Conservation (phyloP, 1,140 invertebrate species). For the Pseudomyrmex concolor region DNA sequence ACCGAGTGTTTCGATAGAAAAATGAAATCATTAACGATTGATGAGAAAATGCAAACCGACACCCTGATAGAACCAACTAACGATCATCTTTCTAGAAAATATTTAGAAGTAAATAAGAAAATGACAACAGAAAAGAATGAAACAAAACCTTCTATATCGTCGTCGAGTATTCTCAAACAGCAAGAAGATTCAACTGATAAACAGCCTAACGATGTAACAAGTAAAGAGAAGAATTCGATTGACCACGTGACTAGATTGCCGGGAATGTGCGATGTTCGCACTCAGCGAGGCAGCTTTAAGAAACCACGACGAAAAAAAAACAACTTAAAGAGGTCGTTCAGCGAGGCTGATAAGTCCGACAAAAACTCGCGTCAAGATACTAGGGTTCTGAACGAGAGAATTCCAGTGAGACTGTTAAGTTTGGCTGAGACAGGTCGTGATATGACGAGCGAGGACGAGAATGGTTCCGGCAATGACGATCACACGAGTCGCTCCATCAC, state of each 20-base stretch:
- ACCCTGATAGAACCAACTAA: not conserved
- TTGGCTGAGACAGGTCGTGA: not conserved
- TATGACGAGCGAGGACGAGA: slow-evolving; percentile 55
- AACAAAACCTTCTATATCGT: not conserved
- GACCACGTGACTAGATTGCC: not conserved
- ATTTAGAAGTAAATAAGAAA: not conserved
- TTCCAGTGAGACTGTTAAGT: slow-evolving; percentile 12
- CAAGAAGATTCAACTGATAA: not conserved
- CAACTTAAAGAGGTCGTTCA: slow-evolving; percentile 41
- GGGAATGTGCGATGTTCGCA: slow-evolving; percentile 8
- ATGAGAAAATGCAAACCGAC: not conserved
- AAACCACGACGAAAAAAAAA: slow-evolving; percentile 16
- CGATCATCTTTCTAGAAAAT: not conserved
- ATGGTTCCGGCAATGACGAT: slow-evolving; percentile 18
- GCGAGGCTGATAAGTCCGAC: slow-evolving; percentile 32
- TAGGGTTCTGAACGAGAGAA: slow-evolving; percentile 45
- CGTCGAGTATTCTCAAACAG: not conserved
- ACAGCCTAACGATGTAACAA: not conserved
- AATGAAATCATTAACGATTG: not conserved
- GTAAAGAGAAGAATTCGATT: not conserved
- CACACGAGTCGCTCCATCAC: slow-evolving; percentile 64
- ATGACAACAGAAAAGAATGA: not conserved
- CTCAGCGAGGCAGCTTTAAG: slow-evolving; percentile 30
- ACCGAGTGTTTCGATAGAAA: not conserved
- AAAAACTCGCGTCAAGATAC: not conserved